Evolutionary conservation across 2,113 vertebrate genomes (phyloP).

Genomic region (Axis porcinus): DNA sequence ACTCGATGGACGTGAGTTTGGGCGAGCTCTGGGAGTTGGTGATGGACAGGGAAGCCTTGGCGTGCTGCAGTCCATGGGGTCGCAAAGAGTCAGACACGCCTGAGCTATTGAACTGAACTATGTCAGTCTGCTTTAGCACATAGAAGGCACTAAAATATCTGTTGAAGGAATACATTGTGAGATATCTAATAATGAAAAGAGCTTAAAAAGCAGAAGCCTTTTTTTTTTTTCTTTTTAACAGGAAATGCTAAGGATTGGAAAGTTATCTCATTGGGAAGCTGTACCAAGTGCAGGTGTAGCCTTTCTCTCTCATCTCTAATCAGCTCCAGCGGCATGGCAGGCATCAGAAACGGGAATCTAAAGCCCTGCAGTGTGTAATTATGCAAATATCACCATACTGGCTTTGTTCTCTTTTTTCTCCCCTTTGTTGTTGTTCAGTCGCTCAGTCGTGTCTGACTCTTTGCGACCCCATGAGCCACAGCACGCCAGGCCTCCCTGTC

Average conservation of each 20-base stretch:
- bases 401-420: background rate
- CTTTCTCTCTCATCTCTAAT: background rate
- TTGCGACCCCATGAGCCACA: accelerated
- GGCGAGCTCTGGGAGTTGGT: background rate
- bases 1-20: background rate
- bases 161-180: background rate
- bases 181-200: background rate
- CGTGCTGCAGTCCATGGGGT: background rate
- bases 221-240: no score
- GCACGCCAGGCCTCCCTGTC: background rate
- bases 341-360: background rate
- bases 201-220: background rate
- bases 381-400: accelerated
- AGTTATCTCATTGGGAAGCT: accelerated
- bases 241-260: background rate
- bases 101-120: background rate
- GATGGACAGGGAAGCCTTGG: background rate
- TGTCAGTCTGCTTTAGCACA: background rate
- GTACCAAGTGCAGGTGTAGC: accelerated
- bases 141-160: background rate
- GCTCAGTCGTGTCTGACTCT: background rate
- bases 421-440: background rate
- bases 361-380: accelerated
- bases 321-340: accelerated
- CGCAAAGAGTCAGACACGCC: accelerated